Base-by-base conservation (phyloP, 2,113 vertebrate genomes). In the Microcebus ravelobensis region DNA sequence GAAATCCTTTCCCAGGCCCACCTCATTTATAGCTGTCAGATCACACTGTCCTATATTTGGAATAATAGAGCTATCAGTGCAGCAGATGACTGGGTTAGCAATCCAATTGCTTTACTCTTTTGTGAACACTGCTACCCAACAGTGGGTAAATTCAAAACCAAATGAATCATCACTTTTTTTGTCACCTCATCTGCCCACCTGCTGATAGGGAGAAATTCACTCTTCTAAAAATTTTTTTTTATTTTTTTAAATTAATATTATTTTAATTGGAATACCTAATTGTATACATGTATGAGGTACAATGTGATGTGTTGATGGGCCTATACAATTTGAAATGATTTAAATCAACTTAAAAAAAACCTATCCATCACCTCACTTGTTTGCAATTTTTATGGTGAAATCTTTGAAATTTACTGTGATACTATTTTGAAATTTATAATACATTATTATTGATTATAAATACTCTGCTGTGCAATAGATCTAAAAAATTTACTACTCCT, bases 81-180 rank as follows among this genome's bases (percentile, higher is more conserved):
- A 61, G 77, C 96, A 89, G 96, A 95, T 89, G 94, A 95, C 96
- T 93, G 95, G 73, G 88, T 74, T 91, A 87, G 94, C 92, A 91
- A 80, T 70, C 67, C 73, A 68, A 17, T 52, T 25, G 79, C 89
- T 73, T 82, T 48, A 3, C 29, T 84, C 82, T 86, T 91, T 92
- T 86, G 85, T 93, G 74, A 88, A 71, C 6, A 9, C 34, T 94
- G 89, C 86, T 87, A 67, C 70, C 80, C 18, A 86, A 74, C 63
- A 71, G 79, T 71, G 80, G 89, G 36, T 29, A 77, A 65, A 74
- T 87, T 74, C 89, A 93, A 87, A 95, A 93, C 91, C 34, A 89
- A 77, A 94, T 93, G 91, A 94, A 83, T 97, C 93, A 80, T 34
- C 88, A 2, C 15, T 34, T 77, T 57, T 85, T 93, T 71, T 76